phyloP scores from a whole-genome alignment of 1,140 invertebrate species.

The Drosophila parvula region DNA sequence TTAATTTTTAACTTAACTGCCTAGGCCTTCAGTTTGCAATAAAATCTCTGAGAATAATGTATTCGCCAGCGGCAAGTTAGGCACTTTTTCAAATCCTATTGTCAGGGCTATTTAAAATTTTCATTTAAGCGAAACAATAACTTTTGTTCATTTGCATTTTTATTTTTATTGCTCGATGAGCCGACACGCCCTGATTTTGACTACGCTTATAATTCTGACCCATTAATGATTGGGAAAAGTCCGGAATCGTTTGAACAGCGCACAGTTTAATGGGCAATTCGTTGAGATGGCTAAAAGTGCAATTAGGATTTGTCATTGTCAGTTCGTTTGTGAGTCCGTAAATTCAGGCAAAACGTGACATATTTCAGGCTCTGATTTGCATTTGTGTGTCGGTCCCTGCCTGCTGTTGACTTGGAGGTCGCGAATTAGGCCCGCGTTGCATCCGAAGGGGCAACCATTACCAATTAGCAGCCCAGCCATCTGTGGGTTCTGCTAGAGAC shows the following conservation, averaged over 20 bases:
- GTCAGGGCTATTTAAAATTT: background rate
- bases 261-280: conserved; percentile 29
- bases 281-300: conserved; percentile 26
- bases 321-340: conserved; percentile 30
- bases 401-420: conserved; percentile 19
- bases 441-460: conserved; percentile 5
- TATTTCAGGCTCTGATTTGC: conserved; percentile 29
- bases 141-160: conserved; percentile 35
- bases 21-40: background rate
- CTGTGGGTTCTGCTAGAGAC: conserved; percentile 25
- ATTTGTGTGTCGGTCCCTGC: conserved; percentile 1
- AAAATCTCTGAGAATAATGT: background rate
- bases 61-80: too few relatives aligned
- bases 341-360: conserved; percentile 66
- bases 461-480: conserved; percentile 36
- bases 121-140: conserved; percentile 31
- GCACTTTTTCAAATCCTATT: background rate
- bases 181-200: conserved; percentile 15
- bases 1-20: background rate
- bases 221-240: conserved; percentile 44
- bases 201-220: conserved; percentile 11
- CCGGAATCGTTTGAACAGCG: conserved; percentile 1
- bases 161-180: conserved; percentile 25
- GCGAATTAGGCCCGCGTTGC: conserved; percentile 25
- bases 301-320: conserved; percentile 63